These are phyloP conservation scores for Agapornis canus DNA, from an alignment of 2,797 vertebrate genomes.

Conservation along the genomic window DNA sequence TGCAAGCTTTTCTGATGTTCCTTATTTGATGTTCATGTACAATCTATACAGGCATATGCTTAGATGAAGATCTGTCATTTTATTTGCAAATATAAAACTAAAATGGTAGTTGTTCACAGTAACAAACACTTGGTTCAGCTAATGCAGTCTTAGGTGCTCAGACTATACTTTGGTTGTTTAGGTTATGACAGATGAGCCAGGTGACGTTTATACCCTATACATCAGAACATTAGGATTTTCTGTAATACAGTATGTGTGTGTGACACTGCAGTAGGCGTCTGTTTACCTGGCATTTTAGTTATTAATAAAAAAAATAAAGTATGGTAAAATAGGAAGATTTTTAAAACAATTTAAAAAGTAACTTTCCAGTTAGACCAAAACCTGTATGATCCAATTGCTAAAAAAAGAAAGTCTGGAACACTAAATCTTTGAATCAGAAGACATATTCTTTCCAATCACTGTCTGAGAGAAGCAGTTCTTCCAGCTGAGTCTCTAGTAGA, in stretches of 20 bases:
- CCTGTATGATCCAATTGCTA: not conserved
- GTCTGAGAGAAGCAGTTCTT: not conserved
- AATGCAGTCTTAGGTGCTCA: not conserved
- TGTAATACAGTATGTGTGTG: not conserved
- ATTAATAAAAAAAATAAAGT: not conserved
- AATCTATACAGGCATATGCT: not conserved
- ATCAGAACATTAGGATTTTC: not conserved
- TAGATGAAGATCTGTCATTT: not conserved
- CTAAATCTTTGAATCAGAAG: not conserved
- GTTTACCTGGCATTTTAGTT: not conserved
- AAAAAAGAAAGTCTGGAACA: not conserved
- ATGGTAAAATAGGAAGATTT: rapidly evolving
- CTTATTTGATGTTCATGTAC: not conserved
- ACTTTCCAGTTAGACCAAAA: not conserved
- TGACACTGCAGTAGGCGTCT: not conserved
- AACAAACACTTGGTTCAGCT: not conserved
- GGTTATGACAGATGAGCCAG: not conserved
- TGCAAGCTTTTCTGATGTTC: not conserved
- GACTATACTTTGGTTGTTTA: not conserved
- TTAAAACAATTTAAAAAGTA: not conserved
- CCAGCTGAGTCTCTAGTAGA: not conserved
- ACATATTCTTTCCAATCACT: not conserved
- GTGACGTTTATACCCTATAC: not conserved
- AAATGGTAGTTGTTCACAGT: not conserved
- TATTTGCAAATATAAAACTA: not conserved